Evolutionary conservation across 1,140 invertebrate species (phyloP), one percentile per base, ranked within the genome.

Genomic region (Bombus turneri): DNA sequence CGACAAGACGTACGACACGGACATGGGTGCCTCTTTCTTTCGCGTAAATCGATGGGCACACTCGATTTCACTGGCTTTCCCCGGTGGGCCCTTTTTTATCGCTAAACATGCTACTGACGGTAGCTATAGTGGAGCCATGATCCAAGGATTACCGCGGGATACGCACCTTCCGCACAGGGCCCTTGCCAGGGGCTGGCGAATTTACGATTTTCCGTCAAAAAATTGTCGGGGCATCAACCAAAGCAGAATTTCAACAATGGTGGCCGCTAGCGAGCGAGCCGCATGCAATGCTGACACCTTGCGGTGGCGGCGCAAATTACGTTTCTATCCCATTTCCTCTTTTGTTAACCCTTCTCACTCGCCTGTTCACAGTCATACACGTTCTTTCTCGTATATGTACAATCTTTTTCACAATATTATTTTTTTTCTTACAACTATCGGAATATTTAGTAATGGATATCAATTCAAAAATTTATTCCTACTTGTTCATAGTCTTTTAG

Each of bases 211-310:
- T 91, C 83, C 76, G 86, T 84, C 86, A 77, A 92, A 94, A 92
- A 92, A 89, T 91, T 91, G 91, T 92, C 91, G 87, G 91, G 86
- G 91, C 93, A 94, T 94, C 92, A 94, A 93, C 92, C 92, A 94
- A 94, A 93, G 91, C 93, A 93, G 93, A 91, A 92, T 93, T 94
- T 90, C 93, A 93, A 94, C 94, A 94, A 95, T 94, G 94, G 94
- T 95, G 93, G 93, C 93, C 91, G 92, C 92, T 86, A 90, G 90
- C 90, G 88, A 93, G 91, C 88, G 86, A 91, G 89, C 90, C 88
- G 83, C 76, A 83, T 74, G 85, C 86, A 71, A 88, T 91, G 90
- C 91, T 91, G 94, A 92, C 93, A 93, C 91, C 94, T 95, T 79
- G 90, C 91, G 93, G 93, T 82, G 85, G 89, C 91, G 88, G 79